Base-by-base conservation (phyloP, 2,113 vertebrate species). In the Heliornis fulica region DNA sequence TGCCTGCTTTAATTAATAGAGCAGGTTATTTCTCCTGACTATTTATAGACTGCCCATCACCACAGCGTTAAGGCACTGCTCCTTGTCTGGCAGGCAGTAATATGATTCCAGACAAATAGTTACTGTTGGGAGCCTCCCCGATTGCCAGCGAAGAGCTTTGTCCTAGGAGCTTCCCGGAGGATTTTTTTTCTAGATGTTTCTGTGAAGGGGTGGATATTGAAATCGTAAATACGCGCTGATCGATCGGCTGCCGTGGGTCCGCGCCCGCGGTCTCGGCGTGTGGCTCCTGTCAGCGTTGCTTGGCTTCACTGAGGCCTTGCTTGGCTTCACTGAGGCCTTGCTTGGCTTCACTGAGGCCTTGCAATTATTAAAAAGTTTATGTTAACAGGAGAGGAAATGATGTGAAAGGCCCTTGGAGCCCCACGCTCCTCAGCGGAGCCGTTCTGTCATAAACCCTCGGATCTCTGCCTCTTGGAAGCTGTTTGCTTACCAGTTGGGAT, bases 181-280 rank as follows among this genome's bases (percentile, higher is more conserved):
- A 9, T 32, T 72, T 25, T 70, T 46, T 46, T 93, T 94, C 94
- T 89, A 34, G 94, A 95, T 60, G 71, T 20, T 95, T 94, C 92
- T 50, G 16, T 7, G 51, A 19, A 57, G 29, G 71, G 13, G 22
- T n/a, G 76, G 40, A 43, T 64, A 15, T 60, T 43, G 71, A 12
- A 34, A 54, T 45, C 26, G 29, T 25, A 36, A 63, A 36, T 26
- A 20, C 3, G 28, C 6, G 23, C 34, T 32, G 48, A 43, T 20
- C 10, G 65, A 56, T 51, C 31, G 1, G 10, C 13, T 8, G 23
- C 3, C 3, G 4, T 7, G 29, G 16, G 4, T 36, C 2, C 18
- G 25, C 9, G 0, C 7, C 16, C 29, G 1, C 7, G 53, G n/a
- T 25, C 11, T 6, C 1, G 2, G 34, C 5, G 8, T 6, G 4